Evolutionary conservation across 1,140 invertebrate species (phyloP).

Genomic region (Phocides pigmalion): DNA sequence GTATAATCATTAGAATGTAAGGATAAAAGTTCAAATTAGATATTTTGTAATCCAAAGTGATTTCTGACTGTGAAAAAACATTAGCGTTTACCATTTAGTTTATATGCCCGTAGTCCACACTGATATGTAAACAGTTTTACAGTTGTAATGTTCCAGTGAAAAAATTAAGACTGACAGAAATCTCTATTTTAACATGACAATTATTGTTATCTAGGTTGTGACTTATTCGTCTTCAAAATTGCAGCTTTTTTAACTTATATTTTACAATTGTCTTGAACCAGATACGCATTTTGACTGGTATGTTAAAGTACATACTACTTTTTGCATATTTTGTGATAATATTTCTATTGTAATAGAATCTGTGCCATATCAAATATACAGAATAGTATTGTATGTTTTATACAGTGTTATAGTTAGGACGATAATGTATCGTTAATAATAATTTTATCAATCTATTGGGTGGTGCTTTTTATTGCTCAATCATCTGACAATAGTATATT

Average conservation of each 20-base stretch:
- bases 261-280: background rate
- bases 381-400: conserved; percentile 22
- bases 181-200: conserved; percentile 47
- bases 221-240: conserved; percentile 8
- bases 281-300: conserved; percentile 8
- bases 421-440: conserved; percentile 2
- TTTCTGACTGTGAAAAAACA: conserved; percentile 36
- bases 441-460: background rate
- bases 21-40: conserved; percentile 54
- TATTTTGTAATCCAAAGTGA: conserved; percentile 40
- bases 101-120: conserved; percentile 21
- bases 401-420: conserved; percentile 14
- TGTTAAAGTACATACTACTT: conserved; percentile 12
- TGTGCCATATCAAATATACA: conserved; percentile 32
- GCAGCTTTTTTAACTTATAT: conserved; percentile 21
- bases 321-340: conserved; percentile 20
- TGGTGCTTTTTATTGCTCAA: conserved; percentile 23
- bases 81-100: conserved; percentile 19
- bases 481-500: conserved; percentile 8
- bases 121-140: conserved; percentile 6
- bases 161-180: conserved; percentile 68
- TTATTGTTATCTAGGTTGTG: conserved; percentile 9
- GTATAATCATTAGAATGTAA: conserved; percentile 38
- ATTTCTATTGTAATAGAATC: conserved; percentile 14
- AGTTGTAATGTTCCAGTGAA: conserved; percentile 11